Conservation (phyloP, 2,888 invertebrate genomes). For the Rhodophaea formosa region DNA sequence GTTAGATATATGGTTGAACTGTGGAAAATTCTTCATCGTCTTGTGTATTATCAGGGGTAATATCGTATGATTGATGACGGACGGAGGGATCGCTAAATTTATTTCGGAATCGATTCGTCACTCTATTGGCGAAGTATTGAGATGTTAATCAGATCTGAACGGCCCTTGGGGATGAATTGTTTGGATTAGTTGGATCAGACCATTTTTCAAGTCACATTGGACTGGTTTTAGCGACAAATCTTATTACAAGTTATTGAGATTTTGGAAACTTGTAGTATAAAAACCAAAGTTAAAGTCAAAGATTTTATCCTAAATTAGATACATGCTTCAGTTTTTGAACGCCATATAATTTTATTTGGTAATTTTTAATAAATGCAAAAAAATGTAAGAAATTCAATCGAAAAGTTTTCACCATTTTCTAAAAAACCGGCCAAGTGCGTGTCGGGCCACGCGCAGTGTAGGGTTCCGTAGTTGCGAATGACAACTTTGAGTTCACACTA, state of each 20-base stretch:
- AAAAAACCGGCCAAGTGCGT: too few relatives aligned
- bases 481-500: too few relatives aligned
- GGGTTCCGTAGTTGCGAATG: too few relatives aligned
- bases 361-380: too few relatives aligned
- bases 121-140: slow-evolving; percentile 48
- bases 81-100: slow-evolving; percentile 51
- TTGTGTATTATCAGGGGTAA: slow-evolving; percentile 30
- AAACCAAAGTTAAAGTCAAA: not conserved
- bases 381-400: too few relatives aligned
- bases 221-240: not conserved
- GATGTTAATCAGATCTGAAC: slow-evolving; percentile 44
- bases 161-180: slow-evolving; percentile 21
- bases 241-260: not conserved
- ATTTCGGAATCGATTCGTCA: slow-evolving; percentile 61
- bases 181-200: not conserved
- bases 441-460: too few relatives aligned
- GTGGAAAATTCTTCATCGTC: slow-evolving; percentile 4
- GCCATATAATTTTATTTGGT: too few relatives aligned
- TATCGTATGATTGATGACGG: slow-evolving; percentile 54
- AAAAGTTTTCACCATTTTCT: too few relatives aligned
- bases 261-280: not conserved
- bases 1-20: not conserved
- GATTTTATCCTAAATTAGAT: too few relatives aligned
- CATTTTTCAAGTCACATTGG: slow-evolving; percentile 1
- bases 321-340: too few relatives aligned